Evolutionary conservation across 2,888 invertebrate genomes (phyloP).

Genomic region (Drosophila mulleri): DNA sequence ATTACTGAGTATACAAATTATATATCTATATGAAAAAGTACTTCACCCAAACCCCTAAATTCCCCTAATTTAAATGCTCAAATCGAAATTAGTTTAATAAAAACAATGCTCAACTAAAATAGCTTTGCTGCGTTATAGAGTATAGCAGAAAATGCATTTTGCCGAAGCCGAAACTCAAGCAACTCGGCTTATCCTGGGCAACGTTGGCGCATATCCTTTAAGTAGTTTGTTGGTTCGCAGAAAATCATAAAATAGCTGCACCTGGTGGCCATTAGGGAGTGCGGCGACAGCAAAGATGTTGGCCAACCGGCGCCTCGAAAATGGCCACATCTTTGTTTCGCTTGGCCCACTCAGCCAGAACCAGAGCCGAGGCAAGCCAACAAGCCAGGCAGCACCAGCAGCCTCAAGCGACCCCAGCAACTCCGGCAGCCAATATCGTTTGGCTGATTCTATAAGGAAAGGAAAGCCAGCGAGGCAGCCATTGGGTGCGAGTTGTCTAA

Average conservation of each 20-base stretch:
- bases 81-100: neutral
- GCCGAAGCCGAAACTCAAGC: conserved; percentile 30
- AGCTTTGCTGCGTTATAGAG: neutral
- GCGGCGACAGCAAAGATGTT: conserved; percentile 48
- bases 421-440: conserved; percentile 62
- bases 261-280: conserved; percentile 76
- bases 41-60: too few relatives aligned
- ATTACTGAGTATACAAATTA: too few relatives aligned
- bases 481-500: conserved; percentile 31
- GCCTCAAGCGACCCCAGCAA: neutral
- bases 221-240: conserved; percentile 75
- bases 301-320: conserved; percentile 50
- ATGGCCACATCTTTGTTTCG: conserved; percentile 68
- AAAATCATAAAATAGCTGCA: conserved; percentile 77
- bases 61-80: too few relatives aligned
- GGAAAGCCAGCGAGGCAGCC: conserved; percentile 41
- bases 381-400: conserved; percentile 1
- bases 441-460: conserved; percentile 65
- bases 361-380: conserved; percentile 25
- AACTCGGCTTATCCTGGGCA: conserved; percentile 40
- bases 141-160: conserved; percentile 51
- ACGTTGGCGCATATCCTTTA: conserved; percentile 61
- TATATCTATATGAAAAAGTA: too few relatives aligned
- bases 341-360: conserved; percentile 52
- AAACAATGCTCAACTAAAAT: too few relatives aligned